Percentiles rank a stretch among this genome's conserved stretches.
These are phyloP conservation scores for Dione juno DNA, from an alignment of 2,888 invertebrate genomes.

Conservation along the genomic window DNA sequence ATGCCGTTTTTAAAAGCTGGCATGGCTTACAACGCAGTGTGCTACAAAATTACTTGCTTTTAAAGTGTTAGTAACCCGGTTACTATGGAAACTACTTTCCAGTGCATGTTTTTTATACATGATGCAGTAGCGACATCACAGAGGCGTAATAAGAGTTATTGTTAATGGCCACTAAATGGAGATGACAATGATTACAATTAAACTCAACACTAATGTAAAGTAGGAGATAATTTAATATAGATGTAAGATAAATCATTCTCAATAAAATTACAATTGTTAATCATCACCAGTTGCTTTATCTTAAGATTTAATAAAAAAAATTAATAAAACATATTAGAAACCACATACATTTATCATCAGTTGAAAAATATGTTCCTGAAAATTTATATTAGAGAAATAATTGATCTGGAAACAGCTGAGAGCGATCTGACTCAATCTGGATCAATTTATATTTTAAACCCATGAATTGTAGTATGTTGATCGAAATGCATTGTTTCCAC, in stretches of 20 bases:
- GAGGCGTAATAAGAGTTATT: background rate
- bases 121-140: slow-evolving; percentile 1
- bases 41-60: slow-evolving; percentile 6
- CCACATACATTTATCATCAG: background rate
- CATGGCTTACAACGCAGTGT: slow-evolving; percentile 4
- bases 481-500: slow-evolving; percentile 24
- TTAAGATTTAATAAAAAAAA: background rate
- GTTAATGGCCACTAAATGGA: background rate
- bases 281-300: background rate
- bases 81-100: slow-evolving; percentile 2
- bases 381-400: slow-evolving; percentile 12
- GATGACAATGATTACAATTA: too few species aligned
- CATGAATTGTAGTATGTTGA: slow-evolving; percentile 25
- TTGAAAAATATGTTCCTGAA: background rate
- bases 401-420: slow-evolving; percentile 14
- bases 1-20: slow-evolving; percentile 5
- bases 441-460: slow-evolving; percentile 31
- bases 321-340: background rate
- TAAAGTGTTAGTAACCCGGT: slow-evolving; percentile 21
- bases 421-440: slow-evolving; percentile 22
- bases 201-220: too few species aligned
- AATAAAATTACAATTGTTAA: too few species aligned
- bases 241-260: too few species aligned
- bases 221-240: too few species aligned
- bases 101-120: slow-evolving; percentile 12